These are phyloP conservation scores for Philhelius pedissequus DNA, from an alignment of 2,888 invertebrate genomes.

Conservation along the genomic window DNA sequence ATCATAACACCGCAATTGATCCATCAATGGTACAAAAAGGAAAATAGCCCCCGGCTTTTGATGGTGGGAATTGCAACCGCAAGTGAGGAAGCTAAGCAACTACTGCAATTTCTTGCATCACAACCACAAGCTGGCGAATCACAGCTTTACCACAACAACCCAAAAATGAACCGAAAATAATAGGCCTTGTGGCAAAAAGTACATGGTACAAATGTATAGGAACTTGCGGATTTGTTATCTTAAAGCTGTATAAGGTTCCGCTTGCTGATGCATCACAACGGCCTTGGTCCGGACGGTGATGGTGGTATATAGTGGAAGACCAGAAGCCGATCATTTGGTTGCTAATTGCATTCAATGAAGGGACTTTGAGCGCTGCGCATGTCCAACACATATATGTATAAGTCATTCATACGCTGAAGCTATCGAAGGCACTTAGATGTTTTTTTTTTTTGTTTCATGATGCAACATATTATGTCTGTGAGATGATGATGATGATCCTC, in stretches of 20 bases:
- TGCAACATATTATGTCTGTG: background rate
- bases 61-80: conserved; percentile 65
- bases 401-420: background rate
- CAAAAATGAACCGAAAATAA: conserved; percentile 66
- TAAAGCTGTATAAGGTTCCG: conserved; percentile 40
- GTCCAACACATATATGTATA: conserved; percentile 10
- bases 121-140: conserved; percentile 48
- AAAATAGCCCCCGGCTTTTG: conserved; percentile 53
- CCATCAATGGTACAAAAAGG: conserved; percentile 59
- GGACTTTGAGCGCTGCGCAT: conserved; percentile 63
- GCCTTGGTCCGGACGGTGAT: background rate
- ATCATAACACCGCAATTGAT: conserved; percentile 61
- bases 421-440: conserved; percentile 25
- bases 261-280: conserved; percentile 18
- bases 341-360: conserved; percentile 72
- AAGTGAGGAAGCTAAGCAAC: conserved; percentile 55
- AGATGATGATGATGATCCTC: conserved; percentile 17
- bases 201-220: background rate
- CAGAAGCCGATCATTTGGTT: conserved; percentile 73
- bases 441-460: too few species aligned
- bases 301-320: conserved; percentile 62
- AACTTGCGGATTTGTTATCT: conserved; percentile 17
- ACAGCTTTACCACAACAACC: conserved; percentile 50
- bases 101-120: conserved; percentile 8
- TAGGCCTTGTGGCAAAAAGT: conserved; percentile 18